phyloP scores from a whole-genome alignment of 2,113 vertebrate genomes.

The Anguilla rostrata region DNA sequence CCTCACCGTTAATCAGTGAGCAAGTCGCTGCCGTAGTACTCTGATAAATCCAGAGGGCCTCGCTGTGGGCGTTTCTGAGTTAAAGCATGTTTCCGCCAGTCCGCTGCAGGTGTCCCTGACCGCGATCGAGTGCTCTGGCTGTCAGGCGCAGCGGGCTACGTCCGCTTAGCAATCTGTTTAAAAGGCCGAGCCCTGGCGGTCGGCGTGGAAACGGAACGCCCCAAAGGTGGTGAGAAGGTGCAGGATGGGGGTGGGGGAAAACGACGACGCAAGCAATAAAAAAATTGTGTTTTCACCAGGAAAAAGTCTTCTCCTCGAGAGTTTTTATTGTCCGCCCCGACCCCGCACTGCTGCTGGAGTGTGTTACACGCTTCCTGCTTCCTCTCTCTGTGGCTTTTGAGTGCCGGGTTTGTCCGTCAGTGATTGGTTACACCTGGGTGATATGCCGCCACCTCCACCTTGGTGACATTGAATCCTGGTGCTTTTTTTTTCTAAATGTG shows the following conservation, averaged over 20 bases:
- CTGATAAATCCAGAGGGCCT: background rate
- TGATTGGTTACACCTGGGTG: background rate
- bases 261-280: background rate
- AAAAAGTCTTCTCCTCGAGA: background rate
- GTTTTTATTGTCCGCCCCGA: background rate
- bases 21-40: background rate
- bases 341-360: background rate
- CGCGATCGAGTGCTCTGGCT: background rate
- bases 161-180: background rate
- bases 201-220: background rate
- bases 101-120: background rate
- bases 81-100: background rate
- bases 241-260: background rate
- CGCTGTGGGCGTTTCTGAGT: background rate
- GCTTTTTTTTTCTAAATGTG: background rate
- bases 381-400: background rate
- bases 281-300: background rate
- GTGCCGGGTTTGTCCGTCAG: background rate
- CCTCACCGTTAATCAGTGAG: background rate
- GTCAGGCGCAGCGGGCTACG: background rate
- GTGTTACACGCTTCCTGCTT: background rate
- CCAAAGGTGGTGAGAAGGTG: background rate
- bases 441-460: background rate
- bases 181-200: background rate
- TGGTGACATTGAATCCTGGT: background rate